Evolutionary conservation across 2,888 invertebrate genomes (phyloP), one percentile per base, ranked within the genome.

Genomic region (Stomorhina lunata): DNA sequence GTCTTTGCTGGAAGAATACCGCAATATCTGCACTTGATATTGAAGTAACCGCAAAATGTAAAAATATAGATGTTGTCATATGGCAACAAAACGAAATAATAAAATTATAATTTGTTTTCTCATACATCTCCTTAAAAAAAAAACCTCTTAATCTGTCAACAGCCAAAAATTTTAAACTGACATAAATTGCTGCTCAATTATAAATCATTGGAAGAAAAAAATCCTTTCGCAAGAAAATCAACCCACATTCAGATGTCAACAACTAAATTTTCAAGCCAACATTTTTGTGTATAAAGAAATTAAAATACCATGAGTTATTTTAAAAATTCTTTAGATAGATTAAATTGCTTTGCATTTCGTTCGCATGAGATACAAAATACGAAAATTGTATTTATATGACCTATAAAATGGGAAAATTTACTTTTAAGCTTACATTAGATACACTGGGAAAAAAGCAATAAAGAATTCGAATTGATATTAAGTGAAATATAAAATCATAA

Each of bases 281-380:
- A 72, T 50, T 59, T 32, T 27, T 66, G 72, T 63, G 29, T 65
- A 78, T 78, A 66, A 73, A 80, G 79, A 82, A 82, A 82, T 82
- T 82, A 76, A 66, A 79, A 79, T 82, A 25, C 82, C 71, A 66
- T 43, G 75, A 79, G 75, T 79, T 82, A 79, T 82, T 82, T 82
- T 79, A 72, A 82, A 82, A 82, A 82, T 82, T 82, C 82, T n/a
- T 79, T 53, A 34, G 79, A 71, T 79, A 79, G 48, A 75, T 82
- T 59, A 79, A 82, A 82, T 76, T 75, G 59, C 66, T 69, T 69
- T 65, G 29, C 27, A 40, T 61, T 68, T 77, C 43, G 4, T n/a
- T 50, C 50, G 76, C 69, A 43, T 77, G 68, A 63, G 45, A 66
- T 71, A 65, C 43, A 50, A 75, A 63, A 75, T 55, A 55, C 76